These are phyloP conservation scores for Euplagia quadripunctaria DNA, from an alignment of 2,888 invertebrate species.

Conservation along the genomic window DNA sequence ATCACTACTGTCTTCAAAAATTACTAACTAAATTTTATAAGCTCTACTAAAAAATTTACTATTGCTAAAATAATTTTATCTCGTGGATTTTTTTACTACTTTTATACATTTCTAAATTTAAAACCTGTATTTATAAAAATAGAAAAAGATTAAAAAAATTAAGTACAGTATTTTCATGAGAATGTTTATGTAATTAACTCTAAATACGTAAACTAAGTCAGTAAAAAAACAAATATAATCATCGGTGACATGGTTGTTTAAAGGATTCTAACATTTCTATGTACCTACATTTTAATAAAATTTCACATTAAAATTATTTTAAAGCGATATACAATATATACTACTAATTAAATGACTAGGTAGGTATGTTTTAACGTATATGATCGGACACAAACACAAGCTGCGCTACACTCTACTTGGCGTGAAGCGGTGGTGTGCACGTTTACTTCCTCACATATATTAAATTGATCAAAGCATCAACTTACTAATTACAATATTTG, in stretches of 20 bases:
- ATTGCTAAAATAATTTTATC: no score
- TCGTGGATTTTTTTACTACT: background rate
- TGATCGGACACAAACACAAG: constrained; percentile 34
- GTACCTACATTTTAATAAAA: no score
- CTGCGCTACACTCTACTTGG: constrained; percentile 52
- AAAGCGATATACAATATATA: background rate
- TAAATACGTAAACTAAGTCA: background rate
- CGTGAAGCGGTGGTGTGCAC: constrained; percentile 57
- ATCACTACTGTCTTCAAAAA: background rate
- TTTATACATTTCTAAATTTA: no score
- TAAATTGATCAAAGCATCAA: background rate
- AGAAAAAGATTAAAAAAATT: background rate
- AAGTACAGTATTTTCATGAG: no score
- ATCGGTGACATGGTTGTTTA: no score
- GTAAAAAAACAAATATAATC: no score
- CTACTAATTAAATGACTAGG: background rate
- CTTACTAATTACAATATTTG: background rate
- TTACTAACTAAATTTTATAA: background rate
- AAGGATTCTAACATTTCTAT: no score
- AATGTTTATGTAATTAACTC: background rate
- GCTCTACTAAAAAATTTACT: background rate
- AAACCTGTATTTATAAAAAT: background rate
- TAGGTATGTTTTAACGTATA: background rate
- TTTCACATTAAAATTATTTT: background rate
- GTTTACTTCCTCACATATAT: background rate